Evolutionary conservation across 2,113 vertebrate genomes (phyloP).

Genomic region (Leptodactylus fuscus): DNA sequence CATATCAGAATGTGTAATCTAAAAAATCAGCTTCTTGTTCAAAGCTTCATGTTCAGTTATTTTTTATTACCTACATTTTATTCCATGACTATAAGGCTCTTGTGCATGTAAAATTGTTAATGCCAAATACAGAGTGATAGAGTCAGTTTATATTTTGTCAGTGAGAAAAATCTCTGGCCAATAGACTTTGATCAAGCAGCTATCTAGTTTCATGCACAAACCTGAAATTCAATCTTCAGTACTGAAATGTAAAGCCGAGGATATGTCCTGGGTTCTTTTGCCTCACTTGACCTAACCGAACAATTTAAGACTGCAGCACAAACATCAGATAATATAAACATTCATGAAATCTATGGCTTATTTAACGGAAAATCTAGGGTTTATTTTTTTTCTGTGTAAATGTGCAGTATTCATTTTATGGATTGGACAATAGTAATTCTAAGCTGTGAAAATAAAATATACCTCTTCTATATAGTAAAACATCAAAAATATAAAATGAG

Average conservation of each 20-base stretch:
- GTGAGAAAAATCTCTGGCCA: not conserved
- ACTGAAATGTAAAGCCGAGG: slow-evolving; percentile 20
- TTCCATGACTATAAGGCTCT: not conserved
- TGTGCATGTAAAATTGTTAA: not conserved
- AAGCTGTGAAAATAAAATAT: slow-evolving; percentile 18
- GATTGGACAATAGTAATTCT: not conserved
- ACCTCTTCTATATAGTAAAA: slow-evolving; percentile 23
- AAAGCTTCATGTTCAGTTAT: too few species aligned
- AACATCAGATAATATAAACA: not conserved
- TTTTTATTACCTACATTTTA: too few species aligned
- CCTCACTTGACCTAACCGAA: slow-evolving; percentile 28
- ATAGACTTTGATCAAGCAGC: not conserved
- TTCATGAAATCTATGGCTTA: not conserved
- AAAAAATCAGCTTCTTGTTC: too few species aligned
- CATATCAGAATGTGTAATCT: too few species aligned
- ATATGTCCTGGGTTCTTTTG: slow-evolving; percentile 2
- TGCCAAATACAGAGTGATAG: too few species aligned
- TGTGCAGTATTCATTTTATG: not conserved
- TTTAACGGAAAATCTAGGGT: too few species aligned
- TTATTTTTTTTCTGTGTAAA: not conserved
- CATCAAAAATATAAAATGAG: not conserved
- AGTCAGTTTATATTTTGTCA: slow-evolving; percentile 7
- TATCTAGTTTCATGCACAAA: slow-evolving; percentile 32
- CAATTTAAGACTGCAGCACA: not conserved
- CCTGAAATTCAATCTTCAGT: slow-evolving; percentile 34